phyloP scores from a whole-genome alignment of 1,140 invertebrate genomes.

The Lasaia peninsularis region DNA sequence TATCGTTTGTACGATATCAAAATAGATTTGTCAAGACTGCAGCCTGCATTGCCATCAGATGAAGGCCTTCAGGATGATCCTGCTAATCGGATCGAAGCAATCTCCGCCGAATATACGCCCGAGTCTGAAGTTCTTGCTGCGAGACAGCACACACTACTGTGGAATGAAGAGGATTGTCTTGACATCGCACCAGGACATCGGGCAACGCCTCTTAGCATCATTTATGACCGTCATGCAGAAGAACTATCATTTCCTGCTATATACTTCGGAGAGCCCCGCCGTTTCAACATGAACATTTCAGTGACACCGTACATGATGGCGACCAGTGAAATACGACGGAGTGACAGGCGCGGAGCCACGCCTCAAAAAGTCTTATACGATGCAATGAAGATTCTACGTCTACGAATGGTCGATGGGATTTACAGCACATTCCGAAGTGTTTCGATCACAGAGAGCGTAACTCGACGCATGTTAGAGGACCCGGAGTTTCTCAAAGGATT shows the following conservation, averaged over 20 bases:
- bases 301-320: conserved; percentile 38
- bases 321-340: conserved; percentile 38
- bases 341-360: conserved; percentile 38
- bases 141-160: conserved; percentile 37
- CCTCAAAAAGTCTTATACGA: conserved; percentile 43
- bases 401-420: conserved; percentile 35
- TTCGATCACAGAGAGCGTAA: conserved; percentile 31
- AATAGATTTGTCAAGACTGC: conserved; percentile 34
- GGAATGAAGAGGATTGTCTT: conserved; percentile 40
- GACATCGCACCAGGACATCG: conserved; percentile 33
- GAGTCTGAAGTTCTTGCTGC: conserved; percentile 37
- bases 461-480: conserved; percentile 35
- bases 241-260: conserved; percentile 44
- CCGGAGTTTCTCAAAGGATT: conserved; percentile 37
- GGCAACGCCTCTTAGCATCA: conserved; percentile 25
- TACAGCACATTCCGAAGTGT: conserved; percentile 35
- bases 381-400: conserved; percentile 39
- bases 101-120: conserved; percentile 26
- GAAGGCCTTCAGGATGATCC: conserved; percentile 30
- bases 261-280: conserved; percentile 36
- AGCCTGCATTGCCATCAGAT: conserved; percentile 18
- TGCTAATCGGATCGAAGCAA: conserved; percentile 31
- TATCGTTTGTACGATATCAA: conserved; percentile 41
- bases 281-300: conserved; percentile 28
- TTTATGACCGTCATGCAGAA: conserved; percentile 39